phyloP scores from a whole-genome alignment of 2,113 vertebrate genomes.

The Falco punctatus region DNA sequence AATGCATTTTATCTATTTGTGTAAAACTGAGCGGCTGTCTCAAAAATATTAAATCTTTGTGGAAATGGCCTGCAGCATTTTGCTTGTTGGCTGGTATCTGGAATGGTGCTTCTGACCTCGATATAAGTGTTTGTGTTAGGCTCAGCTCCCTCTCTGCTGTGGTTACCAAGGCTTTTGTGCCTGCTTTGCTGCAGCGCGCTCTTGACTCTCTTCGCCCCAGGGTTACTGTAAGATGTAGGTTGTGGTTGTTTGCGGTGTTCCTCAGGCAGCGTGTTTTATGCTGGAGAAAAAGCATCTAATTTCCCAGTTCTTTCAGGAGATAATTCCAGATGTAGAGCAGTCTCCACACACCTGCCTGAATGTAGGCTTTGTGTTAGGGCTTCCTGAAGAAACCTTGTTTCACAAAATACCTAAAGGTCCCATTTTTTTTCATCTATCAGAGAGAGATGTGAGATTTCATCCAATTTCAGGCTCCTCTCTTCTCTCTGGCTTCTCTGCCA shows the following conservation, averaged over 20 bases:
- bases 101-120: background rate
- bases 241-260: background rate
- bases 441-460: background rate
- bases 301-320: background rate
- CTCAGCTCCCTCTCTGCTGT: background rate
- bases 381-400: background rate
- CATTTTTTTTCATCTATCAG: background rate
- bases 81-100: background rate
- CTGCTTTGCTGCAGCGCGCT: background rate
- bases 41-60: background rate
- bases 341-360: background rate
- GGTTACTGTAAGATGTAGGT: background rate
- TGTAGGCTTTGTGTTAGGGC: background rate
- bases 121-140: background rate
- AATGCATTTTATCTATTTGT: background rate
- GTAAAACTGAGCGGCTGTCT: background rate
- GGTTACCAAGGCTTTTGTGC: background rate
- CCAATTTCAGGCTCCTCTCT: background rate
- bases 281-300: background rate
- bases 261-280: background rate
- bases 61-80: background rate
- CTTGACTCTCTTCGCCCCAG: background rate
- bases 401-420: background rate
- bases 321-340: background rate
- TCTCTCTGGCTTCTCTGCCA: background rate